Conservation (phyloP, 2,888 invertebrate species). For the Rhodophaea formosa region DNA sequence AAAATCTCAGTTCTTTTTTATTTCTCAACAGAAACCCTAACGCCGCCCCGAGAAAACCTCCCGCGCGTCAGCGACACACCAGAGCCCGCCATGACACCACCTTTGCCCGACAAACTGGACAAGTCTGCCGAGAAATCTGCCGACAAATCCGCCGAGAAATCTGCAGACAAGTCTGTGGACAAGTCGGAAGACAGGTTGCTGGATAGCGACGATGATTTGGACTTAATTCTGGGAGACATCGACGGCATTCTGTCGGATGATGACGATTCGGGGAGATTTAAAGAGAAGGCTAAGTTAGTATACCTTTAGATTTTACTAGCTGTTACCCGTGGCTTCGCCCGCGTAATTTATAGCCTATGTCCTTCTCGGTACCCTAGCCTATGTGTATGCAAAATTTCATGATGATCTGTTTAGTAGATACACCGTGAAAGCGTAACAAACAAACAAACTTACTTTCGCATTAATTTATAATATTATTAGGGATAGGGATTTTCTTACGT, state of each 20-base stretch:
- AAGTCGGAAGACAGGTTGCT: conserved; percentile 21
- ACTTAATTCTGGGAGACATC: conserved; percentile 69
- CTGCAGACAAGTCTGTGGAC: conserved; percentile 19
- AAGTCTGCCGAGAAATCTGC: not conserved
- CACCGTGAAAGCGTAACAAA: too few species aligned
- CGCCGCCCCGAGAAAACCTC: conserved; percentile 26
- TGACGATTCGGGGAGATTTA: conserved; percentile 58
- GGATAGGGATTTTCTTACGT: too few species aligned
- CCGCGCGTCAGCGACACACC: conserved; percentile 31
- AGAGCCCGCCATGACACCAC: conserved; percentile 43
- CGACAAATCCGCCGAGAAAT: not conserved
- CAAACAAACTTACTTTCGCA: too few species aligned
- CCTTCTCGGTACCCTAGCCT: not conserved
- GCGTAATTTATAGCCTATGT: too few species aligned
- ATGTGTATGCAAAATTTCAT: too few species aligned
- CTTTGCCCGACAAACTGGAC: conserved; percentile 35
- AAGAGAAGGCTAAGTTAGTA: conserved; percentile 50
- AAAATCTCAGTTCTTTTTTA: not conserved
- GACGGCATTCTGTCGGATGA: conserved; percentile 72
- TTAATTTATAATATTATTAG: too few species aligned
- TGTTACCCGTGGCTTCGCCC: too few species aligned
- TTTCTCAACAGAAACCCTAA: conserved; percentile 34
- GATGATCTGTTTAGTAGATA: too few species aligned
- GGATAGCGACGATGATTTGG: conserved; percentile 64
- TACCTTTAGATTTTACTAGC: too few species aligned